Percentiles rank a stretch among this genome's conserved stretches.
phyloP scores from a whole-genome alignment of 2,888 invertebrate species.

The Cheilosia soror region DNA sequence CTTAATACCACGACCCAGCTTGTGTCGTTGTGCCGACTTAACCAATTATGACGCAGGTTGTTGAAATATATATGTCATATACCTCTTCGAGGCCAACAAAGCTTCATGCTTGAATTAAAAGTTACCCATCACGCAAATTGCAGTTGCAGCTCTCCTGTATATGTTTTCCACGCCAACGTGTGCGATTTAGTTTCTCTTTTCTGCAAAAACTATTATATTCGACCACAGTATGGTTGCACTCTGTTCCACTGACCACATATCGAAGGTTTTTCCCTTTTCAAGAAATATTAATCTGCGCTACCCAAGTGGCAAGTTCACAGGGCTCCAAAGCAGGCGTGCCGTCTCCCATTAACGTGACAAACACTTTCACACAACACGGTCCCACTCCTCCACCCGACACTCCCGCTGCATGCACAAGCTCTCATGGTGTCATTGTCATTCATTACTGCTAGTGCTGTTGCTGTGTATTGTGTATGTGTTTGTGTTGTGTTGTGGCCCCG shows the following conservation, averaged over 20 bases:
- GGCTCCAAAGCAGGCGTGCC: not conserved
- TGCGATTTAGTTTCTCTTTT: constrained; percentile 12
- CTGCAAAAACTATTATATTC: constrained; percentile 19
- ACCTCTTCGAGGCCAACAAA: not conserved
- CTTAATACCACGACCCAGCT: not conserved
- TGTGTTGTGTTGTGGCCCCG: constrained; percentile 43
- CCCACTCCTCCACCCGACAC: not conserved
- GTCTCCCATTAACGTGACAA: constrained; percentile 45
- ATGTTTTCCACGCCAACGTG: constrained; percentile 22
- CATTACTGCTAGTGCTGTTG: too few relatives aligned
- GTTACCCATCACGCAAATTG: not conserved
- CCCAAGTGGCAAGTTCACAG: constrained; percentile 10
- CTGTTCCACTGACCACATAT: constrained; percentile 13
- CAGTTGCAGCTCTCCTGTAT: constrained; percentile 28
- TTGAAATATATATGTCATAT: not conserved
- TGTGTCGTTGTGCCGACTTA: not conserved
- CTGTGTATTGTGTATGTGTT: constrained; percentile 2
- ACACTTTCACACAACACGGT: constrained; percentile 45
- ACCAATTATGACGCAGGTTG: not conserved
- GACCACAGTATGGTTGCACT: constrained; percentile 2
- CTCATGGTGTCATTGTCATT: not conserved
- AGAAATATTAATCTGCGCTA: constrained; percentile 35
- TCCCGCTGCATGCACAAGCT: not conserved
- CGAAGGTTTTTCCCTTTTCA: constrained; percentile 45
- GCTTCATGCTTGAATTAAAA: not conserved